These are phyloP conservation scores for Poeciliopsis turneri DNA, from an alignment of 2,797 vertebrate species.

Conservation along the genomic window DNA sequence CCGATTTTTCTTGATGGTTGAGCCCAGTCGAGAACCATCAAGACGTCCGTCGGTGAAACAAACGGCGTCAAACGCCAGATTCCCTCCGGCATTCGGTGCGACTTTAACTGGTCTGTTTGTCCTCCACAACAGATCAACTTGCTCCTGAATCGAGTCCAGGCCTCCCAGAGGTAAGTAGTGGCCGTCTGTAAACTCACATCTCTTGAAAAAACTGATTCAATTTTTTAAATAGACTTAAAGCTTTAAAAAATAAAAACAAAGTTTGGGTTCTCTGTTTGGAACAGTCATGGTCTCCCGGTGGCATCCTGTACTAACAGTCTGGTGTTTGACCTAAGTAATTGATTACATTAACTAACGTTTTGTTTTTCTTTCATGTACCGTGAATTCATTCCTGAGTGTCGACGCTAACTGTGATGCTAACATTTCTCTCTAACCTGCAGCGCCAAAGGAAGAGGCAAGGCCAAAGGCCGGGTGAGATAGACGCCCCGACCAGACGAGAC, in stretches of 20 bases:
- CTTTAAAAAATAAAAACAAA: neutral
- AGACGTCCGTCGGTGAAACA: neutral
- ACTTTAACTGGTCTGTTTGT: constrained; percentile 63
- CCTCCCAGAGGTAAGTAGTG: constrained; percentile 73
- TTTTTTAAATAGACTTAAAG: neutral
- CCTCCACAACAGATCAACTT: constrained; percentile 72
- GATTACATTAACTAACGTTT: neutral
- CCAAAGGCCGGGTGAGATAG: constrained; percentile 74
- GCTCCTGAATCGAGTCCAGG: constrained; percentile 72
- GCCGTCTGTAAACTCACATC: neutral
- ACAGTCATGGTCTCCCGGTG: neutral
- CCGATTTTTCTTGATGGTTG: neutral
- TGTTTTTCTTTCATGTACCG: neutral
- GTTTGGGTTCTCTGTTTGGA: neutral
- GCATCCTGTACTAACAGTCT: constrained; percentile 24
- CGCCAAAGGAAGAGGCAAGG: constrained; percentile 79
- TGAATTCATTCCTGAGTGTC: neutral
- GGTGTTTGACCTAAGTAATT: constrained; percentile 11
- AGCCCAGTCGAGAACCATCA: constrained; percentile 10
- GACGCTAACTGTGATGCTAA: neutral
- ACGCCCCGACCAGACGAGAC: constrained; percentile 8
- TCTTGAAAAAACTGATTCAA: neutral
- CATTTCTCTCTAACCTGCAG: constrained; percentile 51
- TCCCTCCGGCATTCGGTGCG: constrained; percentile 6
- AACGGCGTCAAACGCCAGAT: constrained; percentile 15